phyloP scores from a whole-genome alignment of 2,113 vertebrate species.

The Ploceus nigricollis region DNA sequence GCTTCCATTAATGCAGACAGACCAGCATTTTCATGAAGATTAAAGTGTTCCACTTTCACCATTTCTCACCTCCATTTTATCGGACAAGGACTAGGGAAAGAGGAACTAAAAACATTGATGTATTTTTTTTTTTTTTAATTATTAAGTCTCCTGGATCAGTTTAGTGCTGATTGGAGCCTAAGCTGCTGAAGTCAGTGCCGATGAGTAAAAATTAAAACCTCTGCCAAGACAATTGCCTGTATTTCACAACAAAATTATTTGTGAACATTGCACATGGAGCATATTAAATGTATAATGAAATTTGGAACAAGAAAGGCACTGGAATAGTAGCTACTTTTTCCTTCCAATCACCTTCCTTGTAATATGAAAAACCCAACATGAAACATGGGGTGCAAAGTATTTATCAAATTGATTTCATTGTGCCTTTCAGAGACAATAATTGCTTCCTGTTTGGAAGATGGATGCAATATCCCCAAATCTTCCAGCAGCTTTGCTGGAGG shows the following conservation, averaged over 20 bases:
- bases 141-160: not conserved
- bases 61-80: not conserved
- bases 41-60: not conserved
- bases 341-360: not conserved
- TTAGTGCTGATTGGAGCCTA: not conserved
- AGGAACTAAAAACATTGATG: not conserved
- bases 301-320: not conserved
- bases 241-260: slow-evolving; percentile 1
- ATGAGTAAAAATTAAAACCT: not conserved
- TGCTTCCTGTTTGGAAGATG: not conserved
- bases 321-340: not conserved
- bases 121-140: not conserved
- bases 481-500: not conserved
- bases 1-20: slow-evolving; percentile 11
- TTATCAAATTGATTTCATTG: not conserved
- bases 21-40: slow-evolving; percentile 6
- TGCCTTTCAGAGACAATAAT: not conserved
- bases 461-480: not conserved
- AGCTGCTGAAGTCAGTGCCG: not conserved
- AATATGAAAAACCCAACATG: not conserved
- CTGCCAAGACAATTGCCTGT: not conserved
- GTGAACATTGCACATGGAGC: not conserved
- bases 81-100: not conserved
- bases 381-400: not conserved
- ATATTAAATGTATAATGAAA: not conserved